Percentiles rank a stretch among this genome's conserved stretches.
phyloP scores from a whole-genome alignment of 2,113 vertebrate genomes.

The Mus pahari region DNA sequence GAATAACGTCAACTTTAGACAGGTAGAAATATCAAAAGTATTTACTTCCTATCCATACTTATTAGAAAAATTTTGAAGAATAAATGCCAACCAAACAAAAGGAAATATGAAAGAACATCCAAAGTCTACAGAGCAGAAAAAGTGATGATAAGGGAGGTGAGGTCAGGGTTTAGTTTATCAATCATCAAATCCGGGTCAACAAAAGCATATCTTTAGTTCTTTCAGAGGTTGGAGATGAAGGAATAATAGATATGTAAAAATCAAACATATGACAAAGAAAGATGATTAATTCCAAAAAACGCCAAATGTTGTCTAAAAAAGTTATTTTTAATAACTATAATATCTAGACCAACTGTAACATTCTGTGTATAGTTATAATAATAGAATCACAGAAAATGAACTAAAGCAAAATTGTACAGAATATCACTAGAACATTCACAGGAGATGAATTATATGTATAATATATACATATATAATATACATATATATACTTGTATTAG shows the following conservation, averaged over 20 bases:
- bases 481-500: background rate
- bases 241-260: slow-evolving; percentile 6
- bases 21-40: background rate
- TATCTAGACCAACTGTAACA: background rate
- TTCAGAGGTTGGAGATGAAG: background rate
- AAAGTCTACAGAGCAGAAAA: background rate
- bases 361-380: background rate
- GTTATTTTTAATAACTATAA: background rate
- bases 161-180: background rate
- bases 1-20: slow-evolving; percentile 51
- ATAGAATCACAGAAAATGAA: background rate
- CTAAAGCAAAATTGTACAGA: background rate
- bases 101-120: background rate
- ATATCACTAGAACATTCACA: background rate
- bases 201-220: background rate
- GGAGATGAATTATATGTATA: background rate
- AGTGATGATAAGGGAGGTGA: background rate
- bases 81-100: background rate
- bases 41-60: background rate
- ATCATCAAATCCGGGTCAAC: background rate
- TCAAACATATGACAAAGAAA: background rate
- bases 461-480: background rate
- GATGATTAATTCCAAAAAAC: slow-evolving; percentile 29
- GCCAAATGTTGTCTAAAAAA: background rate
- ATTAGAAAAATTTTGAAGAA: slow-evolving; percentile 22